These are phyloP conservation scores for Bombus sibiricus DNA, from an alignment of 1,140 invertebrate genomes.

Conservation along the genomic window DNA sequence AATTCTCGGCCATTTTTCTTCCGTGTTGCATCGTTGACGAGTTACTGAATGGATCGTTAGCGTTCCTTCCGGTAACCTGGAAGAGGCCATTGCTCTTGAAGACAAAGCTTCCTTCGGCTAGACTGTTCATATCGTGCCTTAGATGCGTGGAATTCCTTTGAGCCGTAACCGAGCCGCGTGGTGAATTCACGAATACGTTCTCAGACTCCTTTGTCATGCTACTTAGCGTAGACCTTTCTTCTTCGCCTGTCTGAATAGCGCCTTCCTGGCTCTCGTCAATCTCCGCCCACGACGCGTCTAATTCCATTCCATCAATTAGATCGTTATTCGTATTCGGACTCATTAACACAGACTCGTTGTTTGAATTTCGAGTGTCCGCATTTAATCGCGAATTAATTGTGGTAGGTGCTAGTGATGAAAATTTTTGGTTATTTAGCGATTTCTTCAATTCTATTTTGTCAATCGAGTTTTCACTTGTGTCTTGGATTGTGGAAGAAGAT, in stretches of 20 bases:
- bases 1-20: background rate
- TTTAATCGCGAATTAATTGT: background rate
- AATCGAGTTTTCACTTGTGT: background rate
- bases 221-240: background rate
- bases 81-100: background rate
- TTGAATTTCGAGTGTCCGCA: too few species aligned
- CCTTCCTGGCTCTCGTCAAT: too few species aligned
- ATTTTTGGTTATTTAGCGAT: background rate
- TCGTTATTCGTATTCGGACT: background rate
- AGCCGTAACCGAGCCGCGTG: background rate
- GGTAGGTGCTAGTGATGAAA: background rate
- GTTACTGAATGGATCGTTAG: background rate
- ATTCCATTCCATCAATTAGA: background rate
- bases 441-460: background rate
- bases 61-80: background rate
- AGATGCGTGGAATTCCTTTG: background rate
- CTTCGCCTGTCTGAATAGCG: too few species aligned
- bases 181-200: slow-evolving; percentile 5
- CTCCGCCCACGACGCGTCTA: background rate
- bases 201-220: background rate
- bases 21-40: background rate
- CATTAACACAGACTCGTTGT: background rate
- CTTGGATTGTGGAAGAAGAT: background rate
- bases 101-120: background rate
- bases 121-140: background rate